Evolutionary conservation across 2,113 vertebrate genomes (phyloP), one percentile per base, ranked within the genome.

Genomic region (Setophaga kirtlandii): DNA sequence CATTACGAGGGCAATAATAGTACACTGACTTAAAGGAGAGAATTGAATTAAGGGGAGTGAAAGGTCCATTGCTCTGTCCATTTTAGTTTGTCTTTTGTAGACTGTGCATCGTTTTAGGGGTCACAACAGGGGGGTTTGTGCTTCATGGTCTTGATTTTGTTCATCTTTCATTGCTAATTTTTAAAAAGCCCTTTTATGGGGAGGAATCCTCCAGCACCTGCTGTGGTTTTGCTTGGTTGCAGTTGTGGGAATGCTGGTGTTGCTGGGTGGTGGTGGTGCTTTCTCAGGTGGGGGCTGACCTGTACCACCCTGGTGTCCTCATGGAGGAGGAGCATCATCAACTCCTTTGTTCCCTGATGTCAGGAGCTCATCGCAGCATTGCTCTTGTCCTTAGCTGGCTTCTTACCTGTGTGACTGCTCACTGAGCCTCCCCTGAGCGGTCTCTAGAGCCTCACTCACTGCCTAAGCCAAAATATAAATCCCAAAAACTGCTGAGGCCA

Each of bases 21-120:
- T 65, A 71, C 95, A 96, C 92, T 97, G 97, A 97, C 95, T 98
- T 97, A 94, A 97, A 96, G 96, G 80, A 90, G 73, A 96, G 97
- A 97, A 97, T 96, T 93, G 79, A 97, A 95, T 93, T 93, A 96
- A 89, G 59, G 50, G 75, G 79, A 97, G 93, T 95, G 92, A 94
- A 93, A 95, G 94, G 76, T 87, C 94, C 41, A 33, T 95, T 93
- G 77, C 95, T 97, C 44, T 90, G 69, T 89, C 80, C 85, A 58
- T 95, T 90, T 87, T 83, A 90, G 87, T 93, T 97, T 97, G 87
- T 89, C 52, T 94, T 93, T 86, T 70, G 28, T 69, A 85, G 87
- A 90, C 92, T 95, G 83, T 91, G 52, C 76, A 94, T 93, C 90
- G 2, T 87, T 96, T 97, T 83, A 94, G 90, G 63, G 76, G 86